Conservation (phyloP, 1,140 invertebrate genomes). For the Dreissena polymorpha region DNA sequence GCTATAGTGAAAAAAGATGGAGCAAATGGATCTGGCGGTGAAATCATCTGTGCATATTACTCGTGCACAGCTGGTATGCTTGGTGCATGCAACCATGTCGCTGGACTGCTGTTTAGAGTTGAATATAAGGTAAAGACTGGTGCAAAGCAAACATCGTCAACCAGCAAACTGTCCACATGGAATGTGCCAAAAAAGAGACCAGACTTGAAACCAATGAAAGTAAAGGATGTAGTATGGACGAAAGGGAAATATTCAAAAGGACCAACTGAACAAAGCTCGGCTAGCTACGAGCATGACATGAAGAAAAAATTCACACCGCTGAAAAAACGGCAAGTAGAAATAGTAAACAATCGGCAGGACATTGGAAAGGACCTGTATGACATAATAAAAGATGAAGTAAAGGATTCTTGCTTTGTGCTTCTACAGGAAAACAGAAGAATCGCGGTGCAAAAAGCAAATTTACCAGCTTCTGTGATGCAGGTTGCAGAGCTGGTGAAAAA, state of each 20-base stretch:
- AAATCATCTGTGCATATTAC: slow-evolving; percentile 36
- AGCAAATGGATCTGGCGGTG: slow-evolving; percentile 8
- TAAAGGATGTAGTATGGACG: not conserved
- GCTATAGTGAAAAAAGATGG: slow-evolving; percentile 13
- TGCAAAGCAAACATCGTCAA: too few relatives aligned
- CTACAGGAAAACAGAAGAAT: too few relatives aligned
- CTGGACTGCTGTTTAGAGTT: too few relatives aligned
- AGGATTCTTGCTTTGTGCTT: slow-evolving; percentile 3
- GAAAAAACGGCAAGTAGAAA: not conserved
- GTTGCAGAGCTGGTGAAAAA: too few relatives aligned
- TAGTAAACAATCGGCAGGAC: not conserved
- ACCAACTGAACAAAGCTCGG: too few relatives aligned
- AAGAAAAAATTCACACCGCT: slow-evolving; percentile 16
- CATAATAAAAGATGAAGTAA: not conserved
- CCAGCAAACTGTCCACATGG: slow-evolving; percentile 28
- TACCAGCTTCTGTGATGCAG: too few relatives aligned
- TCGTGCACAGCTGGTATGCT: slow-evolving; percentile 39
- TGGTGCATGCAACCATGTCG: too few relatives aligned
- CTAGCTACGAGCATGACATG: too few relatives aligned
- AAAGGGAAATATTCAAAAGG: not conserved
- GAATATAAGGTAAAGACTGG: too few relatives aligned
- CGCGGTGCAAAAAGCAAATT: too few relatives aligned
- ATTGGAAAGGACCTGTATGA: not conserved
- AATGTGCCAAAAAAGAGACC: slow-evolving; percentile 18
- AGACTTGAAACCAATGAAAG: slow-evolving; percentile 10